These are phyloP conservation scores for Cyprinus carpio DNA, from an alignment of 2,113 vertebrate genomes.

Conservation along the genomic window DNA sequence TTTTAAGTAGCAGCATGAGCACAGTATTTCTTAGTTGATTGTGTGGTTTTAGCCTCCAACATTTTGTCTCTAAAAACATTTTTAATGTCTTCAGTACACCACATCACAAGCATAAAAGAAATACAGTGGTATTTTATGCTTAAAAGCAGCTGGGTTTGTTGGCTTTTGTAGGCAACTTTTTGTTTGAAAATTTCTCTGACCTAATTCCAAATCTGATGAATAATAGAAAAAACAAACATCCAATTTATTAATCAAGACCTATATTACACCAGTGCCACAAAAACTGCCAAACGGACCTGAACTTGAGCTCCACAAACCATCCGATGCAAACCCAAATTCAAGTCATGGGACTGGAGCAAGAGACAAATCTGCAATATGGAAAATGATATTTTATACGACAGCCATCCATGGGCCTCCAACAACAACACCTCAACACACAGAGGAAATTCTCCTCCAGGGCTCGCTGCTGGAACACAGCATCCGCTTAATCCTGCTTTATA, in stretches of 20 bases:
- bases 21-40: not conserved
- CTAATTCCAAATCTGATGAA: slow-evolving; percentile 32
- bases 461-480: slow-evolving; percentile 72
- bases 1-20: not conserved
- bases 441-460: slow-evolving; percentile 78
- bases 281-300: slow-evolving; percentile 33
- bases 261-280: slow-evolving; percentile 30
- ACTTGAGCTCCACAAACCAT: slow-evolving; percentile 62
- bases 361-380: slow-evolving; percentile 70
- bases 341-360: slow-evolving; percentile 66
- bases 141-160: not conserved
- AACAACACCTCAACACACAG: slow-evolving; percentile 82
- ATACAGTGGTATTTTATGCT: not conserved
- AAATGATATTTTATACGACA: slow-evolving; percentile 70
- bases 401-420: slow-evolving; percentile 77
- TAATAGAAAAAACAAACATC: slow-evolving; percentile 27
- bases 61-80: not conserved
- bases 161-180: not conserved
- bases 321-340: slow-evolving; percentile 61
- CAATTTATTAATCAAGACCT: slow-evolving; percentile 13
- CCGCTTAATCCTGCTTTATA: slow-evolving; percentile 75
- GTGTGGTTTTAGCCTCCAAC: not conserved
- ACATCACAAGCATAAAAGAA: not conserved
- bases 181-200: not conserved
- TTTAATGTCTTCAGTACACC: not conserved